Evolutionary conservation across 2,888 invertebrate species (phyloP).

Genomic region (Pollenia labialis): DNA sequence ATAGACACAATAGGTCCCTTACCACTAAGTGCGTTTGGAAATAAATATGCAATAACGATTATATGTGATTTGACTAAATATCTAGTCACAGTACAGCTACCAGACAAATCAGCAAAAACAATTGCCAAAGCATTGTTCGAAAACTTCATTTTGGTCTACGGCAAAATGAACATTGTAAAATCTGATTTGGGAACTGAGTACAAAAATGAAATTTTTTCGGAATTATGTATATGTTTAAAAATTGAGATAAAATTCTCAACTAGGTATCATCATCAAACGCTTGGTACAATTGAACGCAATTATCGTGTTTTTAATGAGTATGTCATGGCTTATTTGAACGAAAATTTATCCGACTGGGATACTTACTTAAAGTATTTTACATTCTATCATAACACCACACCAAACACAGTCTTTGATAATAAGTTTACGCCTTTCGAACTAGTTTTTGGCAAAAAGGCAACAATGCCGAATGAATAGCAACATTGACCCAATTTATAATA

Average conservation of each 20-base stretch:
- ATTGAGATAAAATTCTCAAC: conserved; percentile 38
- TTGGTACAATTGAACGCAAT: conserved; percentile 42
- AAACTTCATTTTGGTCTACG: conserved; percentile 46
- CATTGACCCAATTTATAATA: conserved; percentile 26
- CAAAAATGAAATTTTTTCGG: conserved; percentile 29
- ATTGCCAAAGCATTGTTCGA: conserved; percentile 26
- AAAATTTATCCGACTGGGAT: conserved; percentile 37
- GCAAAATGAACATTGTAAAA: conserved; percentile 2
- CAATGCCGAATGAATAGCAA: conserved; percentile 17
- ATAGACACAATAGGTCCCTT: conserved; percentile 73
- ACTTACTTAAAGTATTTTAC: conserved; percentile 43
- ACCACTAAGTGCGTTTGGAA: conserved; percentile 61
- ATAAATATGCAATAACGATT: conserved; percentile 52
- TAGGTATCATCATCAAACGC: conserved; percentile 44
- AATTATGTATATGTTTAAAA: conserved; percentile 31
- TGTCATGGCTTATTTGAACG: conserved; percentile 21
- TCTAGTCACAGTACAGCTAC: conserved; percentile 68
- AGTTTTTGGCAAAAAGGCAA: conserved; percentile 18
- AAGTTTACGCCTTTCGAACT: conserved; percentile 43
- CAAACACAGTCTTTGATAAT: conserved; percentile 37
- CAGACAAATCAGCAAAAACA: conserved; percentile 74
- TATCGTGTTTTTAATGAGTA: conserved; percentile 53
- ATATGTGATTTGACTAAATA: conserved; percentile 73
- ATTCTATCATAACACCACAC: conserved; percentile 37
- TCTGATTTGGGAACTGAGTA: conserved; percentile 47